Evolutionary conservation across 2,797 vertebrate species (phyloP).

Genomic region (Cottoperca gobio): DNA sequence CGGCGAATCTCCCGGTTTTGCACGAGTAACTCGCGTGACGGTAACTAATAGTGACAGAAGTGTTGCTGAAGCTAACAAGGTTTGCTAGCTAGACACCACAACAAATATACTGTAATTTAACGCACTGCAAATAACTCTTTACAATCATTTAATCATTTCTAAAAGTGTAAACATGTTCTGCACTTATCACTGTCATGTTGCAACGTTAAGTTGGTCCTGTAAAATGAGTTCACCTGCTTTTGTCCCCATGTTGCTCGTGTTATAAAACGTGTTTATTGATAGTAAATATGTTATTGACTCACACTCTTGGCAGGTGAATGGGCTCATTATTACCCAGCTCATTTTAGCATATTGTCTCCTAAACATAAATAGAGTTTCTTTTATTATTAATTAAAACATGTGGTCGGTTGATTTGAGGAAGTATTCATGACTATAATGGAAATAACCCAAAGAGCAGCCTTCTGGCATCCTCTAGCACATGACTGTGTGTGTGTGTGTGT

Average conservation of each 20-base stretch:
- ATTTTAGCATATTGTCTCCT: background rate
- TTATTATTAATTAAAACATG: background rate
- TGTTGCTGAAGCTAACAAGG: background rate
- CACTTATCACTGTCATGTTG: background rate
- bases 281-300: background rate
- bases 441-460: background rate
- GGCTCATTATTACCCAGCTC: background rate
- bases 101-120: no score
- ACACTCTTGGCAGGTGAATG: background rate
- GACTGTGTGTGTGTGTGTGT: constrained; percentile 40
- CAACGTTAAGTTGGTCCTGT: background rate
- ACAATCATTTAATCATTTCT: background rate
- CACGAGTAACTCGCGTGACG: no score
- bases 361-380: background rate
- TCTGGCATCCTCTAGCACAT: constrained; percentile 63
- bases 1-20: background rate
- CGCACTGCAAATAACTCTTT: no score
- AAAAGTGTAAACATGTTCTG: background rate
- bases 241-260: background rate
- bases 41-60: no score
- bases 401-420: background rate
- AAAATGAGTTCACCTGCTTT: background rate
- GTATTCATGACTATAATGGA: background rate
- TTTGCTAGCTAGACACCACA: background rate
- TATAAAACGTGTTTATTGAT: background rate